These are phyloP conservation scores for Pimpla rufipes DNA, from an alignment of 2,888 invertebrate genomes.

Conservation along the genomic window DNA sequence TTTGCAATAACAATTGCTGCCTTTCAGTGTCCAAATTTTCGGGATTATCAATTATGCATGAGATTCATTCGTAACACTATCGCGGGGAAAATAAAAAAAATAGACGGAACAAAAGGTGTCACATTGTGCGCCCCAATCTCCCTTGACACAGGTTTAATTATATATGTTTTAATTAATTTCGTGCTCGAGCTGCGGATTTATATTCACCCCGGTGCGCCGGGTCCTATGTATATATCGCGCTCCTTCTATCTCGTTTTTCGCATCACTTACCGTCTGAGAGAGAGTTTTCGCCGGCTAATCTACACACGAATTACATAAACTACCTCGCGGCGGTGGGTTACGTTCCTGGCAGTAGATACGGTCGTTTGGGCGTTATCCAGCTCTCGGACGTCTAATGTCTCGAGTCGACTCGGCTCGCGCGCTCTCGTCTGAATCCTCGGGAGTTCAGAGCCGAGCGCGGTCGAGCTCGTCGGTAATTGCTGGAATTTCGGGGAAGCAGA, in stretches of 20 bases:
- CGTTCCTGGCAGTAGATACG: slow-evolving; percentile 54
- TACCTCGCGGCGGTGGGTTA: slow-evolving; percentile 24
- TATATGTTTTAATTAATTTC: slow-evolving; percentile 33
- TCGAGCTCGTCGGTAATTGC: background rate
- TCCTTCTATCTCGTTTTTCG: slow-evolving; percentile 33
- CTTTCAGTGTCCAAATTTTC: no score
- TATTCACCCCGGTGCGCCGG: slow-evolving; percentile 8
- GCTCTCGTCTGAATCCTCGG: background rate
- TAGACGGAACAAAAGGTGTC: no score
- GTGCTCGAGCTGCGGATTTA: slow-evolving; percentile 16
- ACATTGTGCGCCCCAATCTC: no score
- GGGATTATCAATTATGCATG: no score
- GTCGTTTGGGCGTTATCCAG: slow-evolving; percentile 62
- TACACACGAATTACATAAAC: slow-evolving; percentile 57
- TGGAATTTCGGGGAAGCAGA: background rate
- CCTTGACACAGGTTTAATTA: slow-evolving; percentile 2
- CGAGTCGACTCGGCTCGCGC: slow-evolving; percentile 12
- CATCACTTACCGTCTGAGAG: slow-evolving; percentile 19
- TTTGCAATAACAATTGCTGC: no score
- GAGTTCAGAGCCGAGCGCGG: slow-evolving; percentile 4
- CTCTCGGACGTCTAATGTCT: slow-evolving; percentile 28
- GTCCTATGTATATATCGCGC: slow-evolving; percentile 7
- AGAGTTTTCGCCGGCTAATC: slow-evolving; percentile 46
- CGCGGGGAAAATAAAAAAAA: background rate
- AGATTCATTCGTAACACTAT: no score